A percentile compares a stretch with the other conserved stretches of the same genome.
Evolutionary conservation across 2,113 vertebrate species (phyloP).

Genomic region (Scalopus aquaticus): DNA sequence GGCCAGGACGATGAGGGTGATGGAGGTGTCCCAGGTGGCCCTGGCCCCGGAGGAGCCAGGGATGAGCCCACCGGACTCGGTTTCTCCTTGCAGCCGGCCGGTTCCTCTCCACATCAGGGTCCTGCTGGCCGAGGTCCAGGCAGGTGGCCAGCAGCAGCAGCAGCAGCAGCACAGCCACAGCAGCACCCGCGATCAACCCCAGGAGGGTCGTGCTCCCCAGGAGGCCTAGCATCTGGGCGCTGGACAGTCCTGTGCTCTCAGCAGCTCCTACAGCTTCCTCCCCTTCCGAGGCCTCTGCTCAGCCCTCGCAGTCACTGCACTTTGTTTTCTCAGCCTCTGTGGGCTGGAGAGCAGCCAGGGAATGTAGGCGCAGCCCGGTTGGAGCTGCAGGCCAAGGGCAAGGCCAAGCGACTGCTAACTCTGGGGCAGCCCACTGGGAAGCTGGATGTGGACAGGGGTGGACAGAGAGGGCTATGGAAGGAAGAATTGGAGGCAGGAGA

Average conservation of each 20-base stretch:
- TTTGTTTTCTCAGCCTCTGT: background rate
- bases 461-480: background rate
- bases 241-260: background rate
- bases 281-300: background rate
- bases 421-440: background rate
- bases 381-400: conserved; percentile 7
- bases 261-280: background rate
- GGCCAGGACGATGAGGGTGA: conserved; percentile 24
- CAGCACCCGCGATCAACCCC: background rate
- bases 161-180: background rate
- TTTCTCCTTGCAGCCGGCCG: background rate
- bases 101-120: conserved; percentile 47
- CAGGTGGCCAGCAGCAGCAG: conserved; percentile 66
- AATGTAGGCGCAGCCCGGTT: conserved; percentile 63
- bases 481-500: background rate
- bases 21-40: background rate
- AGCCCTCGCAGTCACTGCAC: conserved; percentile 9
- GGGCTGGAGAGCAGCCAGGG: conserved; percentile 65
- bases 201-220: background rate
- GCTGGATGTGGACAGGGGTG: background rate
- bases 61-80: background rate
- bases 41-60: conserved; percentile 25
- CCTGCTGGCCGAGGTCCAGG: conserved; percentile 6
- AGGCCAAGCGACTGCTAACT: background rate
- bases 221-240: conserved; percentile 41